Conservation (phyloP, 2,113 vertebrate genomes). For the Mesoclemmys tuberculata region DNA sequence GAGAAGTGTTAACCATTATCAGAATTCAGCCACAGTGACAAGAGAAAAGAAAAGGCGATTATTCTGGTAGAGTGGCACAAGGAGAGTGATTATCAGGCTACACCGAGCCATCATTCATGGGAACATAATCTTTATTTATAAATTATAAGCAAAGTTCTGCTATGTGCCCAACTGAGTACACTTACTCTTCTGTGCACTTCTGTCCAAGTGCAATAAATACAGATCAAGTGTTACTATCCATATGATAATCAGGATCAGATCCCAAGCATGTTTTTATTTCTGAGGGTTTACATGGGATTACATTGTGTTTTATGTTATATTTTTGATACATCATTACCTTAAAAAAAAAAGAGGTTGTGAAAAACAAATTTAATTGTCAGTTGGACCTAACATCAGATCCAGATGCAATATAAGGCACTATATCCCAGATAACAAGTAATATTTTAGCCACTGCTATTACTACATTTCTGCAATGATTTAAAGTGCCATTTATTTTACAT, state of each 20-base stretch:
- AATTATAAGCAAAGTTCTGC: conserved; percentile 55
- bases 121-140: conserved; percentile 49
- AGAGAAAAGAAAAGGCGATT: neutral
- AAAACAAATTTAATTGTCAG: conserved; percentile 11
- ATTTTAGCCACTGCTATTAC: neutral
- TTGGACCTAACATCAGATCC: neutral
- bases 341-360: neutral
- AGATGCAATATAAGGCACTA: neutral
- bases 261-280: conserved; percentile 45
- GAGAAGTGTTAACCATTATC: neutral
- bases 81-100: neutral
- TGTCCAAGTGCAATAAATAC: conserved; percentile 52
- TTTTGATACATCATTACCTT: rapidly evolving
- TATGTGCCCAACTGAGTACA: conserved; percentile 53
- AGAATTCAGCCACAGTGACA: neutral
- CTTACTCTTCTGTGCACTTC: neutral
- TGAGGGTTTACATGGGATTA: neutral
- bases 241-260: conserved; percentile 21
- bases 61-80: neutral
- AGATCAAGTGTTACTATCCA: conserved; percentile 48
- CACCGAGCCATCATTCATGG: conserved; percentile 6
- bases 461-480: neutral
- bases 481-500: neutral
- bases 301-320: neutral
- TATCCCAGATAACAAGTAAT: neutral